Evolutionary conservation across 1,140 invertebrate species (phyloP).

Genomic region (Lepidurus apus): DNA sequence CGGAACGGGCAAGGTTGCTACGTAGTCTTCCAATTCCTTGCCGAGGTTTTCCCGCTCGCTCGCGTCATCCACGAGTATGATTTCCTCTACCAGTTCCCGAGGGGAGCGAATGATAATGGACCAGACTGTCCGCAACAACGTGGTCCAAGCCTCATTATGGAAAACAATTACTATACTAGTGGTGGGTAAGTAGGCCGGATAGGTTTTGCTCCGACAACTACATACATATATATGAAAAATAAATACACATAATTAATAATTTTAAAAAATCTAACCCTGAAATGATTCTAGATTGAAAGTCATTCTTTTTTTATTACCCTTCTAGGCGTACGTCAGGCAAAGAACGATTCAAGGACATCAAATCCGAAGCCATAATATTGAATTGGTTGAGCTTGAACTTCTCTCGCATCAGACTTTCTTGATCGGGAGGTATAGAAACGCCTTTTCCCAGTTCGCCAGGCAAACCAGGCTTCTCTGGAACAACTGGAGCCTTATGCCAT

Average conservation of each 20-base stretch:
- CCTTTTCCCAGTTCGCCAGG: constrained; percentile 86
- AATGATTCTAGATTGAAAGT: neutral
- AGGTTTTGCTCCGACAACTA: constrained; percentile 71
- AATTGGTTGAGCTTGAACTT: constrained; percentile 98
- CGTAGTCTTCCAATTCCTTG: constrained; percentile 81
- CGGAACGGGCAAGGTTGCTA: constrained; percentile 72
- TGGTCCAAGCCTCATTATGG: constrained; percentile 98
- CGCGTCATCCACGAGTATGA: constrained; percentile 92
- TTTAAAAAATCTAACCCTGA: neutral
- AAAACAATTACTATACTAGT: constrained; percentile 95
- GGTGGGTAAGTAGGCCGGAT: constrained; percentile 69
- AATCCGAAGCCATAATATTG: constrained; percentile 94
- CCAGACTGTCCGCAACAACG: constrained; percentile 88
- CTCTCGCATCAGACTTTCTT: constrained; percentile 82
- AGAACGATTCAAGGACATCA: constrained; percentile 93
- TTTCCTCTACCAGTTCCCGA: constrained; percentile 75
- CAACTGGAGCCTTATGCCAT: constrained; percentile 65
- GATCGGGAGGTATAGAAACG: constrained; percentile 75
- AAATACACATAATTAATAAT: neutral
- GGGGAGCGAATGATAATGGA: constrained; percentile 93
- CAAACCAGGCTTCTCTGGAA: constrained; percentile 58
- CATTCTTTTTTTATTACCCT: constrained; percentile 55
- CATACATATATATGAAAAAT: neutral
- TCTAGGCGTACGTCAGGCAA: constrained; percentile 89
- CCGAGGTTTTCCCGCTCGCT: constrained; percentile 81